Conservation (phyloP, 1,140 invertebrate species). For the Bombus terrestris region DNA sequence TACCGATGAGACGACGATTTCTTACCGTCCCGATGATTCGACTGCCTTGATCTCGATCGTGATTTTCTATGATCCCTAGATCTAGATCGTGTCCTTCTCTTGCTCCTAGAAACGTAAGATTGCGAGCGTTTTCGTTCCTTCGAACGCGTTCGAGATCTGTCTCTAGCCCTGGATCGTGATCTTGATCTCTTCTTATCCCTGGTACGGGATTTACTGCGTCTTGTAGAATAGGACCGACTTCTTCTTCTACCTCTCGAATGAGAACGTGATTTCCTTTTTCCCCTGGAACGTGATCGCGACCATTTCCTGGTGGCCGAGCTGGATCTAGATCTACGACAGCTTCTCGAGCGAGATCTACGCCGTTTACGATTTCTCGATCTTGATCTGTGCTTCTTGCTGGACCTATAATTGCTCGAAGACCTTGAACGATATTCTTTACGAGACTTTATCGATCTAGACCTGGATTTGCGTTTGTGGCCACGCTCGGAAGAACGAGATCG, state of each 20-base stretch:
- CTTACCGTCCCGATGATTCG: conserved; percentile 80
- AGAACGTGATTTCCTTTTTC: conserved; percentile 71
- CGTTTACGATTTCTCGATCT: conserved; percentile 67
- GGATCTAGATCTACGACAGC: conserved; percentile 65
- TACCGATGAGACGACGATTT: conserved; percentile 80
- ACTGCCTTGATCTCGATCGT: conserved; percentile 72
- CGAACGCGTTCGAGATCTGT: conserved; percentile 70
- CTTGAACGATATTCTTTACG: conserved; percentile 72
- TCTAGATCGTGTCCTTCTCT: conserved; percentile 67
- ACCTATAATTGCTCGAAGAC: conserved; percentile 72
- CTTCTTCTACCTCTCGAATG: conserved; percentile 68
- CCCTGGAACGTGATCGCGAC: conserved; percentile 72
- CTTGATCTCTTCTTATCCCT: conserved; percentile 64
- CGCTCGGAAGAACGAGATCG: conserved; percentile 74
- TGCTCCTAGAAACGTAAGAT: conserved; percentile 73
- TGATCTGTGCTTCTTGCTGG: conserved; percentile 69
- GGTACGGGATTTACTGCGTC: conserved; percentile 65
- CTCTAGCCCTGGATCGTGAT: conserved; percentile 69
- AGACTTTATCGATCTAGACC: conserved; percentile 71
- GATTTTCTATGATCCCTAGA: conserved; percentile 73
- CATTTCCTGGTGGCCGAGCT: conserved; percentile 60
- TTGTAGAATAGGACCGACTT: conserved; percentile 54
- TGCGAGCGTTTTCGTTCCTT: conserved; percentile 73
- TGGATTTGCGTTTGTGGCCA: conserved; percentile 65
- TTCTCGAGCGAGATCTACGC: conserved; percentile 71